Evolutionary conservation across 2,797 vertebrate genomes (phyloP).

Genomic region (Esox lucius): DNA sequence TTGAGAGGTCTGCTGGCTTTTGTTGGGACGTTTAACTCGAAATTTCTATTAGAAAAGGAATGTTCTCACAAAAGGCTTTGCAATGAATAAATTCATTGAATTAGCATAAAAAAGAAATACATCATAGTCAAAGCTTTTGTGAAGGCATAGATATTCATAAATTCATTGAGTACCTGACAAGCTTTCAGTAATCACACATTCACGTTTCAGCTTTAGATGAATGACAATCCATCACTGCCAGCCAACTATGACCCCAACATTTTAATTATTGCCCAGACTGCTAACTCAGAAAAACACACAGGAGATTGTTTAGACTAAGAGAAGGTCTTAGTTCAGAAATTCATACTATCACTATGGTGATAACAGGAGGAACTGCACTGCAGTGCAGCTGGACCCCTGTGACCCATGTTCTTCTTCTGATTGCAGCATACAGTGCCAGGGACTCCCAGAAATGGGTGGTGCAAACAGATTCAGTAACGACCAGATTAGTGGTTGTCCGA

Average conservation of each 20-base stretch:
- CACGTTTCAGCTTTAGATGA: constrained; percentile 16
- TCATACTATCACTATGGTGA: constrained; percentile 19
- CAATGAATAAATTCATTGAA: constrained; percentile 52
- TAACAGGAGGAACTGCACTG: background rate
- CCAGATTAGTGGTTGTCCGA: too few species aligned
- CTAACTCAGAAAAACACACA: constrained; percentile 15
- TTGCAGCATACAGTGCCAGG: too few species aligned
- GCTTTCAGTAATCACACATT: constrained; percentile 16
- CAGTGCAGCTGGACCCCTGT: background rate
- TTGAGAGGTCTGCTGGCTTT: constrained; percentile 72
- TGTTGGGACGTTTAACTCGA: constrained; percentile 43
- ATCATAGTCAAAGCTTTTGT: constrained; percentile 34
- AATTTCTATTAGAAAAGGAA: constrained; percentile 44
- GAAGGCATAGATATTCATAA: constrained; percentile 31
- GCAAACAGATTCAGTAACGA: too few species aligned
- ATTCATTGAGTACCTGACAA: constrained; percentile 17
- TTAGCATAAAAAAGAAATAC: constrained; percentile 42
- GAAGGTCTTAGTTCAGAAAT: constrained; percentile 29
- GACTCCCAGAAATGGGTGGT: too few species aligned
- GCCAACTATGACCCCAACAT: constrained; percentile 25
- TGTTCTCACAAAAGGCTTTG: constrained; percentile 30
- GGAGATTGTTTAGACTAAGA: constrained; percentile 21
- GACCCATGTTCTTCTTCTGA: too few species aligned
- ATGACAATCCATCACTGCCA: constrained; percentile 22
- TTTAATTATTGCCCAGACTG: constrained; percentile 11